Base-by-base conservation (phyloP, 2,888 invertebrate genomes). In the Drosophila mayaguana region DNA sequence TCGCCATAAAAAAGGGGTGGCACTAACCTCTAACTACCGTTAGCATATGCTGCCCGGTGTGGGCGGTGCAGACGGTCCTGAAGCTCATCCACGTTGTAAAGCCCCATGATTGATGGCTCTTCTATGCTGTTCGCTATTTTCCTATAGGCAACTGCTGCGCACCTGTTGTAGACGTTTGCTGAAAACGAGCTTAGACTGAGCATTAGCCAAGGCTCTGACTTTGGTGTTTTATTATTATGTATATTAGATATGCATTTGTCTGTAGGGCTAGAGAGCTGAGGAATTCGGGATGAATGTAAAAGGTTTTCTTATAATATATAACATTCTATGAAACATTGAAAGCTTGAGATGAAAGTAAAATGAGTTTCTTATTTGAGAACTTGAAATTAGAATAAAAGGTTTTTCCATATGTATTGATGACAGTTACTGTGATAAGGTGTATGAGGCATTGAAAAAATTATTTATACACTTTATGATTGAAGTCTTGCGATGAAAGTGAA, bases 41-140 rank as follows among this genome's bases (percentile, higher is more conserved):
- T 68, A 70, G 70, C 83, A 81, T 83, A 86, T 86, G 79, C 63
- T 65, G 51, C 45, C 59, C 51, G 51, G 25, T 62, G 60, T 20
- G 34, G 20, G 51, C 20, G 36, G 22, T 3, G 34, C 34, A 16
- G 8, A 7, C 20, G 38, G 43, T 46, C 28, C 36, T 46, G n/a
- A 57, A 60, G 72, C 75, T 75, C 72, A 79, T 53, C 72, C 67
- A 42, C 54, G 63, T 61, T 64, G 54, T 55, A 73, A 84, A 72
- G 59, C 70, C 68, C 22, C 59, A 69, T 77, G 85, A 85, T 85
- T 85, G 88, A 85, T 85, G 75, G 72, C 64, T 63, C 62, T 62
- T n/a, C 55, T 53, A 51, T 72, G 65, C 48, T 43, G 65, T 22
- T 75, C 70, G 79, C 54, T 63, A 53, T 64, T 50, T 55, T 63